Evolutionary conservation across 1,140 invertebrate species (phyloP), one percentile per base, ranked within the genome.

Genomic region (Ganaspis sp.): DNA sequence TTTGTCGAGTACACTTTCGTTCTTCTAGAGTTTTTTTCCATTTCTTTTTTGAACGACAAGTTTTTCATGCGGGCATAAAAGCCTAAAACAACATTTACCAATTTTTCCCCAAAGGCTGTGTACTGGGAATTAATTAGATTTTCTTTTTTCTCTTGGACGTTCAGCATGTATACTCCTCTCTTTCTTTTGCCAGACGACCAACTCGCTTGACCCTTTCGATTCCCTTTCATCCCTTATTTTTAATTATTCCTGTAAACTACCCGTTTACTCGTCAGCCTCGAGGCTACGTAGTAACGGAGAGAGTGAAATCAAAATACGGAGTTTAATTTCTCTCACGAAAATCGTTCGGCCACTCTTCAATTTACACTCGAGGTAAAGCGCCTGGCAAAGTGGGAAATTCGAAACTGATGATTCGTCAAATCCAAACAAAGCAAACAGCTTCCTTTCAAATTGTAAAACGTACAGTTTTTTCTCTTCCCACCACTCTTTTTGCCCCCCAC

Each of bases 41-140:
- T 29, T 17, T 19, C 1, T 72, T 70, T 64, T 71, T 78, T 45
- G 40, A 34, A 69, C 29, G 37, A 40, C 37, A 40, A 72, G 70
- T 79, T 79, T 79, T 73, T 54, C 42, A 64, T 37, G 12, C 75
- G 23, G 42, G 34, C 70, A 80, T 85, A 80, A 83, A 83, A 79
- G 81, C 83, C 83, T 84, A 82, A 85, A 85, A 84, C 80, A 85
- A 85, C 84, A 83, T 85, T 84, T 83, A 79, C 81, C 79, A 80
- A 73, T 81, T 77, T 78, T 77, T 73, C 45, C 26, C 72, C 21
- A 23, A 42, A 34, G 12, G 71, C 64, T 45, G 5, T 40, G 15
- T 29, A 49, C 42, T 72, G 74, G 38, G 72, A 76, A 74, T 82
- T 82, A 82, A 84, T 84, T 82, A 84, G 81, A 84, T 84, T 82